Evolutionary conservation across 2,797 vertebrate genomes (phyloP), one percentile per base, ranked within the genome.

Genomic region (Artibeus jamaicensis): DNA sequence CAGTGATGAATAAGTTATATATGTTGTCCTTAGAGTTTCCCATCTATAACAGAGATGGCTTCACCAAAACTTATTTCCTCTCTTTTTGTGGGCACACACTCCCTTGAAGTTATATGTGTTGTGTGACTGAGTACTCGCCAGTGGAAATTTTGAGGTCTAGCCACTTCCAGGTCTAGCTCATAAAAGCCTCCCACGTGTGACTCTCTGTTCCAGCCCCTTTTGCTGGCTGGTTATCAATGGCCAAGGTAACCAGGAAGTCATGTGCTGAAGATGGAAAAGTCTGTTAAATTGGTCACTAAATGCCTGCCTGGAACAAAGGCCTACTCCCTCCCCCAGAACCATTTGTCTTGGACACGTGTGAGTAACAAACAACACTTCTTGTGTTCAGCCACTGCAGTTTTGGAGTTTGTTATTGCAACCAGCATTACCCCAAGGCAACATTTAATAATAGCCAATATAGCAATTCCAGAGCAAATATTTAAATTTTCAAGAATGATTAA

Each of bases 391-490:
- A 59, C 93, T 57, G 59, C 84, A 84, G 67, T 53, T 85, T 85
- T 77, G 18, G 24, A 22, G n/a, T 91, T 94, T 91, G 42, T 93
- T 89, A 73, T 37, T 89, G n/a, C 59, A 91, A 39, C 73, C 65
- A 90, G 3, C 44, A 19, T 87, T 79, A 85, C 26, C 62, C 67
- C 59, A 34, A 93, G 50, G 62, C 68, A 65, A 9, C 70, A 44
- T 93, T 94, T 53, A 73, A 18, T 59, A 73, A 18, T 90, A 94
- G 55, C 39, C 86, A 39, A 57, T 22, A 77, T 3, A 89, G 57
- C 76, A 87, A 84, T 93, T 74, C 82, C 86, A 97, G 84, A 68
- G 74, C 92, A 86, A 92, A 79, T 92, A 95, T 96, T 96, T 94
- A 79, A 73, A 48, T 70, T 89, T 95, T 93, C 65, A 96, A 93